Evolutionary conservation across 1,140 invertebrate species (phyloP).

Genomic region (Oppia nitens): DNA sequence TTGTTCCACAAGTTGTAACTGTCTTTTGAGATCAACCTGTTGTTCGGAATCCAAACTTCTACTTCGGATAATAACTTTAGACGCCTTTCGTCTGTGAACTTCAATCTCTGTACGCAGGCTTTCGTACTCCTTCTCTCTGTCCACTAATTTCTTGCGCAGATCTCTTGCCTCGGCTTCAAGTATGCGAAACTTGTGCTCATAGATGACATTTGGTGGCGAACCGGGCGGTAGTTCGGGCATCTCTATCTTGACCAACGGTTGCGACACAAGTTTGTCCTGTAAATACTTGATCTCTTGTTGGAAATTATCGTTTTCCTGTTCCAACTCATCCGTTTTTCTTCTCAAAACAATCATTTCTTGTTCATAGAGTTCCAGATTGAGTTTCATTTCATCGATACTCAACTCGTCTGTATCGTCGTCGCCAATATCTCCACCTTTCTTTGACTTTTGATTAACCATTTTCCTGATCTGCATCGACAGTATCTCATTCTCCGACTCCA

Average conservation of each 20-base stretch:
- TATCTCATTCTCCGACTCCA: conserved; percentile 86
- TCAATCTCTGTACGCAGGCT: conserved; percentile 49
- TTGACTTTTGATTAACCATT: conserved; percentile 7
- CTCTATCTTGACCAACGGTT: conserved; percentile 21
- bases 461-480: conserved; percentile 56
- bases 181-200: conserved; percentile 42
- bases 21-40: conserved; percentile 44
- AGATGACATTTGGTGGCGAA: conserved; percentile 25
- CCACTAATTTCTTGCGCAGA: conserved; percentile 53
- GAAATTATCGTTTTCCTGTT: conserved; percentile 51
- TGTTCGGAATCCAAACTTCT: conserved; percentile 36
- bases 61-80: conserved; percentile 24
- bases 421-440: conserved; percentile 11
- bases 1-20: conserved; percentile 52
- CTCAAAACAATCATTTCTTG: conserved; percentile 60
- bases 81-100: conserved; percentile 33
- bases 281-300: conserved; percentile 56
- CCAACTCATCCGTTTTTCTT: conserved; percentile 63
- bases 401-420: conserved; percentile 41
- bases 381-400: conserved; percentile 45
- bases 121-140: conserved; percentile 64
- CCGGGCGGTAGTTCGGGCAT: conserved; percentile 15
- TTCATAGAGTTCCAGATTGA: conserved; percentile 71
- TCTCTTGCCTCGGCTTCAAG: conserved; percentile 50
- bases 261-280: conserved; percentile 42